Percentiles rank a stretch among this genome's conserved stretches.
Conservation (phyloP, 1,140 invertebrate genomes). For the Cotesia vestalis region DNA sequence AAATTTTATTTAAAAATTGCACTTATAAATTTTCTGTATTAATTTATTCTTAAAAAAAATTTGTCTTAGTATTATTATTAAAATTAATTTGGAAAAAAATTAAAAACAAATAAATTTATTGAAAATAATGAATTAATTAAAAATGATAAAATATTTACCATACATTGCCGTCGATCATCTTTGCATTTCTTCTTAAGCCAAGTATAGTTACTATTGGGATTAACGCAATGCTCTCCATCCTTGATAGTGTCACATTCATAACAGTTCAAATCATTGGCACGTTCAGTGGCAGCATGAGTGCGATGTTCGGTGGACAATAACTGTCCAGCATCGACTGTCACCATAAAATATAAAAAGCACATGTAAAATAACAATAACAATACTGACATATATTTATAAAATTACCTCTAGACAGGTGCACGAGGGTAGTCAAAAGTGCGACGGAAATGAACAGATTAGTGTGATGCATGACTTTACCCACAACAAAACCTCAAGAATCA, state of each 20-base stretch:
- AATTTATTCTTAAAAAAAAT: neutral
- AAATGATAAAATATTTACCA: constrained; percentile 68
- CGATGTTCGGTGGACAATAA: constrained; percentile 72
- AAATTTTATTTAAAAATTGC: no score
- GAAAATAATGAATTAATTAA: constrained; percentile 16
- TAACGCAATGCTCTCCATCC: constrained; percentile 74
- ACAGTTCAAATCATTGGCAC: constrained; percentile 80
- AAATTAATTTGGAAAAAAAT: neutral
- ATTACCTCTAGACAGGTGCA: neutral
- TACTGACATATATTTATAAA: neutral
- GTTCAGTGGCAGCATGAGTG: constrained; percentile 78
- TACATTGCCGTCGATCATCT: constrained; percentile 78
- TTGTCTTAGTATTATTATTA: neutral
- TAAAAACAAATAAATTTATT: neutral
- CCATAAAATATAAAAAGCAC: neutral
- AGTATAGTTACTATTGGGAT: constrained; percentile 71
- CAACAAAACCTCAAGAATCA: no score
- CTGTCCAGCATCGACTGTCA: constrained; percentile 52
- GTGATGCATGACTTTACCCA: no score
- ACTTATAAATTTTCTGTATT: no score
- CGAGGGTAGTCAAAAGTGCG: neutral
- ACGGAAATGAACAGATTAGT: no score
- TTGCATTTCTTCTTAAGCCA: constrained; percentile 76
- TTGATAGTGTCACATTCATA: constrained; percentile 82
- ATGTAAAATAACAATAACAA: neutral